Evolutionary conservation across 1,140 invertebrate species (phyloP).

Genomic region (Heliothis virescens): DNA sequence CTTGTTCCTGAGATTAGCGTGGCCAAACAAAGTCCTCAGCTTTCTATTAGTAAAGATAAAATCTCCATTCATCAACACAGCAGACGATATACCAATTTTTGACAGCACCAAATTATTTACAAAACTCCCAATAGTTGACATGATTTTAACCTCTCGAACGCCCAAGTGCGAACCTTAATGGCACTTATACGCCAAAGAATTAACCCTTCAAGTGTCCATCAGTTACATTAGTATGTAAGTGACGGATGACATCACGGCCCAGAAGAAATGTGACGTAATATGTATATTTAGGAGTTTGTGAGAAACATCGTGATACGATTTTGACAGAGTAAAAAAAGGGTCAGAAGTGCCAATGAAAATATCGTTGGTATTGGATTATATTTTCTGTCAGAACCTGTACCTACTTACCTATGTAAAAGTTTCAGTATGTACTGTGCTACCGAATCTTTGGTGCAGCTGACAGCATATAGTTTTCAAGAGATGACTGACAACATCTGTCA

Average conservation of each 20-base stretch:
- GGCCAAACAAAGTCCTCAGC: too few relatives aligned
- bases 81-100: too few relatives aligned
- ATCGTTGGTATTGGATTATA: neutral
- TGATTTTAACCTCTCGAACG: neutral
- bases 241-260: conserved; percentile 24
- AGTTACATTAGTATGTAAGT: neutral
- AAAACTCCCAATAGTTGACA: neutral
- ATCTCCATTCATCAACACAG: too few relatives aligned
- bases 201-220: neutral
- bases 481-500: too few relatives aligned
- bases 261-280: conserved; percentile 5
- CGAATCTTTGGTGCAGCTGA: too few relatives aligned
- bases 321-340: neutral
- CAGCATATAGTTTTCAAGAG: too few relatives aligned
- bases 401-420: too few relatives aligned
- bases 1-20: too few relatives aligned
- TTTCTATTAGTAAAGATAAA: too few relatives aligned
- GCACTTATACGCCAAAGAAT: neutral
- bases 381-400: neutral
- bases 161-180: neutral
- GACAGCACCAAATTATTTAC: too few relatives aligned
- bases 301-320: neutral
- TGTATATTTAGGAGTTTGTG: neutral
- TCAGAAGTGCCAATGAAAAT: neutral
- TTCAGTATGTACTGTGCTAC: too few relatives aligned